Base-by-base conservation (phyloP, 2,888 invertebrate genomes). In the Folsomia manolachei region DNA sequence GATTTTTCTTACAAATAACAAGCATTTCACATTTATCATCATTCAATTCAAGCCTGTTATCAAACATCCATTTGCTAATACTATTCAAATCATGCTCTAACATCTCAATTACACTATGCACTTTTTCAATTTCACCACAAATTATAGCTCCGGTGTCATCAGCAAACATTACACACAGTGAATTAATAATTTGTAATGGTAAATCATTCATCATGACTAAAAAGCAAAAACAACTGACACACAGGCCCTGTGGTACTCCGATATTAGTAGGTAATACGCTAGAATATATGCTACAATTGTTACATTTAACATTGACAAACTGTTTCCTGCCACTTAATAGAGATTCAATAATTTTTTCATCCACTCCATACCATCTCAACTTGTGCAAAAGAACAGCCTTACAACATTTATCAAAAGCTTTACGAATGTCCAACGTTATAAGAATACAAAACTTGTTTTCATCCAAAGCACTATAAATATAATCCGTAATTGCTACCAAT, bases 401-500 rank as follows among this genome's bases (percentile, higher is more conserved):
- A 7, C 1, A 19, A 27, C 1, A n/a, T 26, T 2, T 24, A 56
- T 24, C 60, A n/a, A 25, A 60, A 9, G 53, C 24, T 60, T 21
- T 25, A 14, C 26, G 11, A 1, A 23, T 27, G 14, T 65, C 53
- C 53, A 60, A 0, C 21, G 27, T 25, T 9, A 26, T 56, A 2
- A 65, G 27, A n/a, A 60, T 25, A 7, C 25, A 53, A 21, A 69
- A 11, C 1, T 18, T 27, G n/a, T 56, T 56, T 51, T 51, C 18
- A 51, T 11, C 51, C 9, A 51, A 11, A 51, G 51, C 18, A 19
- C 27, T 19, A 2, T 68, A 4, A 2, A 68, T 24, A 60, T 53
- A 26, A 14, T 70, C 70, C 1, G 64, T 23, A 2, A 70, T 23
- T 2, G 70, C 70, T 0, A 53, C 23, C 52, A 70, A 63, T 4